These are phyloP conservation scores for Serinus canaria DNA, from an alignment of 2,113 vertebrate genomes.

Conservation along the genomic window DNA sequence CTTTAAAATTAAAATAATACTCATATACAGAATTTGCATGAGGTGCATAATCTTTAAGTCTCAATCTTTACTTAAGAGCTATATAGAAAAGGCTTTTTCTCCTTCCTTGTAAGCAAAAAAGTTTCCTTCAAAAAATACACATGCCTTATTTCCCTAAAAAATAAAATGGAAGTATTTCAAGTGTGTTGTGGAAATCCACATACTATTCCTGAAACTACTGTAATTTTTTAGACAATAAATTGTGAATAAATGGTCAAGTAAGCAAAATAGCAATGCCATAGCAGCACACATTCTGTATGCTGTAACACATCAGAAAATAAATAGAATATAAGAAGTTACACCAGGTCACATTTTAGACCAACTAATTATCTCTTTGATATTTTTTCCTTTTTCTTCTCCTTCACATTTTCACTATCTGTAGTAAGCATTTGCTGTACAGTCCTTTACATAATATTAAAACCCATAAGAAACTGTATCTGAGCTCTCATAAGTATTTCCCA, in stretches of 20 bases:
- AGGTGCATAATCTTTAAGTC: background rate
- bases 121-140: constrained; percentile 40
- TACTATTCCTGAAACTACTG: constrained; percentile 49
- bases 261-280: constrained; percentile 28
- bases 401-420: background rate
- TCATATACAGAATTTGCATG: background rate
- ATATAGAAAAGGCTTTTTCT: background rate
- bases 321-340: background rate
- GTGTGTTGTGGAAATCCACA: constrained; percentile 47
- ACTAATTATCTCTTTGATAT: background rate
- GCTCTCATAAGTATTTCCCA: background rate
- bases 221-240: constrained; percentile 66
- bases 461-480: background rate
- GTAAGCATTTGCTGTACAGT: background rate
- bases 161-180: constrained; percentile 45
- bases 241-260: constrained; percentile 8
- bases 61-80: background rate
- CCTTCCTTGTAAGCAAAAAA: background rate
- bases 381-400: background rate
- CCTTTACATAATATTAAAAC: background rate
- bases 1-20: background rate
- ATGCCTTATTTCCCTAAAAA: constrained; percentile 48
- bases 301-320: constrained; percentile 3
- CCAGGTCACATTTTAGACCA: background rate
- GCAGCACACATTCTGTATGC: background rate